phyloP scores from a whole-genome alignment of 2,888 invertebrate genomes.

The Nebria salina region DNA sequence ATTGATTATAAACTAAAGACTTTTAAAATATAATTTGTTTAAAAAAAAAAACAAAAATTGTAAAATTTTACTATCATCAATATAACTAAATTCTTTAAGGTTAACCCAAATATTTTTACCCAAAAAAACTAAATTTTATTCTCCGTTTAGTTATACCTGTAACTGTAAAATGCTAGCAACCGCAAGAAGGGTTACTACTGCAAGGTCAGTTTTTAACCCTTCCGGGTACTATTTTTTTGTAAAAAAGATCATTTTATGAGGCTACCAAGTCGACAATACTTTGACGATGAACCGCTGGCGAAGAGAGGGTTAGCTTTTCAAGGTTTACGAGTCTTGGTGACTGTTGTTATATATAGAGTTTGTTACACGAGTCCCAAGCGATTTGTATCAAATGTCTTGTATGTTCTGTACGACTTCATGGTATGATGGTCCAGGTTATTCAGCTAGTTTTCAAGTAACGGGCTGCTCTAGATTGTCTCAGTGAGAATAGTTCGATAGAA shows the following conservation, averaged over 20 bases:
- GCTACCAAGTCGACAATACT: slow-evolving; percentile 4
- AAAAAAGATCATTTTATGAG: background rate
- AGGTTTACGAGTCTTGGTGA: slow-evolving; percentile 27
- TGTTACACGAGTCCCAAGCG: slow-evolving; percentile 21
- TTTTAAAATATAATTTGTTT: too few species aligned
- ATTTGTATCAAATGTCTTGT: background rate
- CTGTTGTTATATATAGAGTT: slow-evolving; percentile 15
- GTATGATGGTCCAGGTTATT: background rate
- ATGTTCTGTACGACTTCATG: background rate
- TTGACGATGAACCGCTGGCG: background rate
- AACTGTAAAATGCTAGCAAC: slow-evolving; percentile 10
- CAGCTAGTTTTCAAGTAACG: background rate
- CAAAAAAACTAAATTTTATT: slow-evolving; percentile 8
- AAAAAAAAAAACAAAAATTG: too few species aligned
- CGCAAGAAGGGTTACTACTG: slow-evolving; percentile 26
- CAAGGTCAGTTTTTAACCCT: slow-evolving; percentile 36
- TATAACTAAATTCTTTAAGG: too few species aligned
- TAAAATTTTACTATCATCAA: too few species aligned
- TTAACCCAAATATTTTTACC: background rate
- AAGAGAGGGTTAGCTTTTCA: slow-evolving; percentile 25
- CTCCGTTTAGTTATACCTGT: slow-evolving; percentile 15
- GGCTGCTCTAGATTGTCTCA: background rate
- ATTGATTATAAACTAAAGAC: too few species aligned
- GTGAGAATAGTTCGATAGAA: background rate
- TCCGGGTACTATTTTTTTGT: slow-evolving; percentile 30